Conservation (phyloP, 2,113 vertebrate species). For the Ahaetulla prasina region DNA sequence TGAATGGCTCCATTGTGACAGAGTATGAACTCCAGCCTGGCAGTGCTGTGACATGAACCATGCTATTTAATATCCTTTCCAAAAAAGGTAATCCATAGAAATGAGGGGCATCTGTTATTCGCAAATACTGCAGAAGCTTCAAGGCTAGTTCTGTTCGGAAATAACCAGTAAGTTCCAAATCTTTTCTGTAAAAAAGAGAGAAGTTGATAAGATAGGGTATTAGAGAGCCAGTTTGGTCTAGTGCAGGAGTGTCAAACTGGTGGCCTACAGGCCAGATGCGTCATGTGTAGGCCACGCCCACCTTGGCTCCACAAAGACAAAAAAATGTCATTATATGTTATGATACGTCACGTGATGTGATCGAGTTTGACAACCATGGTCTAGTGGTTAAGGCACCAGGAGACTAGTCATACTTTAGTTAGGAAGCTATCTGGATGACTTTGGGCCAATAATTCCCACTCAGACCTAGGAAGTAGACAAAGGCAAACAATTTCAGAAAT, state of each 20-base stretch:
- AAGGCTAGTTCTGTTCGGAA: constrained; percentile 86
- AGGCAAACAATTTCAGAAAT: background rate
- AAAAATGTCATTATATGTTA: no score
- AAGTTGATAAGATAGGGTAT: background rate
- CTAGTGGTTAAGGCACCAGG: background rate
- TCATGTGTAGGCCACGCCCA: no score
- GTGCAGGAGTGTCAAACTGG: no score
- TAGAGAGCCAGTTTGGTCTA: background rate
- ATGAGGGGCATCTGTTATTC: constrained; percentile 84
- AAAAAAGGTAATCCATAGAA: constrained; percentile 95
- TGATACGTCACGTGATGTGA: no score
- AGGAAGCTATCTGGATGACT: background rate
- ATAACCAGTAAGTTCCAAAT: constrained; percentile 73
- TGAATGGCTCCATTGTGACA: constrained; percentile 65
- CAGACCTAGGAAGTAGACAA: background rate
- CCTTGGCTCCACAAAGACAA: no score
- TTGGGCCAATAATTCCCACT: background rate
- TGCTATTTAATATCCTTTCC: constrained; percentile 83
- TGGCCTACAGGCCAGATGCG: no score
- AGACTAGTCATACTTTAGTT: background rate
- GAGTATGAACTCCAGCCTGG: constrained; percentile 86
- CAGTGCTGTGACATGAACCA: constrained; percentile 83
- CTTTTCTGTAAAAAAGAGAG: constrained; percentile 67
- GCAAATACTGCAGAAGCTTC: constrained; percentile 83
- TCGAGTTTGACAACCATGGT: no score